These are phyloP conservation scores for Agrilus biguttatus DNA, from an alignment of 2,888 invertebrate species.

Conservation along the genomic window DNA sequence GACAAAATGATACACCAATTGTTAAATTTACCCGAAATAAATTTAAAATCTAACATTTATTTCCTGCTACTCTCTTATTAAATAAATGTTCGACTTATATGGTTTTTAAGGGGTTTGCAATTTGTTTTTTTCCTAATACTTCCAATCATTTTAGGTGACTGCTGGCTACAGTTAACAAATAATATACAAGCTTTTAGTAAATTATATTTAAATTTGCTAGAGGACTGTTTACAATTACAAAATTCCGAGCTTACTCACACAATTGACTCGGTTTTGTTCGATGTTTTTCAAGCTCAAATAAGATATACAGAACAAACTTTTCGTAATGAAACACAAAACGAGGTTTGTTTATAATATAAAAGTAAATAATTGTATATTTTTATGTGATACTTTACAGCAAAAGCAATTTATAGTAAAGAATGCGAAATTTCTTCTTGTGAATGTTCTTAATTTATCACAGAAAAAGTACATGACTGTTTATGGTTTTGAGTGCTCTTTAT, in stretches of 20 bases:
- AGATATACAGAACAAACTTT: slow-evolving; percentile 44
- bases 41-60: too few species aligned
- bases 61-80: too few species aligned
- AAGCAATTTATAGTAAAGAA: slow-evolving; percentile 45
- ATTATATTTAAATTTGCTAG: slow-evolving; percentile 55
- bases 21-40: too few species aligned
- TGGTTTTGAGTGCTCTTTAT: slow-evolving; percentile 42
- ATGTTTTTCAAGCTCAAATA: slow-evolving; percentile 62
- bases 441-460: slow-evolving; percentile 47
- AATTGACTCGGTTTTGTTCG: slow-evolving; percentile 56
- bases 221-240: slow-evolving; percentile 61
- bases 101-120: too few species aligned
- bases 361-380: slow-evolving; percentile 12
- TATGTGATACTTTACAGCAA: slow-evolving; percentile 19
- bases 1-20: too few species aligned
- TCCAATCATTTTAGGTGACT: slow-evolving; percentile 34
- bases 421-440: slow-evolving; percentile 54
- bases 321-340: slow-evolving; percentile 37
- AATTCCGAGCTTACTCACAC: slow-evolving; percentile 60
- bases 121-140: background rate
- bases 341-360: slow-evolving; percentile 27
- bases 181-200: slow-evolving; percentile 72
- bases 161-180: slow-evolving; percentile 61
- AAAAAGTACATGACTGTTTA: slow-evolving; percentile 45
- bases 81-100: too few species aligned